phyloP scores from a whole-genome alignment of 2,888 invertebrate genomes.

The Brachyptera risi region DNA sequence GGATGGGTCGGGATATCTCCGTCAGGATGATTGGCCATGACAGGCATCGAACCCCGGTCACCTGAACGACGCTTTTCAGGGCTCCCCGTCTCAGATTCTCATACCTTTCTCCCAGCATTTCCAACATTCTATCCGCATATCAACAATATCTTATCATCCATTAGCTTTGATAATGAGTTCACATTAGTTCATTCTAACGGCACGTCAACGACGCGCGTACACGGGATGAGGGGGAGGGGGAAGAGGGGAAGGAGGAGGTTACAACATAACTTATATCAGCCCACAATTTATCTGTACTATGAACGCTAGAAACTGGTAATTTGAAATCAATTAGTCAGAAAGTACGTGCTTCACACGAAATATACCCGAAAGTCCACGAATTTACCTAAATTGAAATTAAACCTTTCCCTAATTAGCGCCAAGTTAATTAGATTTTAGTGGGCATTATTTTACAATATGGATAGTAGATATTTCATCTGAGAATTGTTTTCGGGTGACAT shows the following conservation, averaged over 20 bases:
- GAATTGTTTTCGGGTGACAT: conserved; percentile 33
- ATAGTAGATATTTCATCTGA: conserved; percentile 27
- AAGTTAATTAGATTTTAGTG: conserved; percentile 22
- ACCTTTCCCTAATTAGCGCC: conserved; percentile 9
- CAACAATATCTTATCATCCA: no score
- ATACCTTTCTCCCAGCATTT: no score
- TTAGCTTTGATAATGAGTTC: no score
- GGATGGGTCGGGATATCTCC: no score
- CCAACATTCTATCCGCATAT: no score
- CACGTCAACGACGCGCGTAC: no score
- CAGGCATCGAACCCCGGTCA: no score
- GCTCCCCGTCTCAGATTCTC: no score
- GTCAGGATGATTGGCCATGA: no score
- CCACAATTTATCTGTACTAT: background rate
- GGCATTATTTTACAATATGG: conserved; percentile 28
- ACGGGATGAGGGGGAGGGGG: background rate
- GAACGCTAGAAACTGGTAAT: background rate
- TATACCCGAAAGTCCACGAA: conserved; percentile 1
- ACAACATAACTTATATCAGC: background rate
- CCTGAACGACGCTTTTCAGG: no score
- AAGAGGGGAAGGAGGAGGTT: background rate
- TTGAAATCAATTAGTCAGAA: conserved; percentile 24
- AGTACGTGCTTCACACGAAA: background rate
- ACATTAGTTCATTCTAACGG: no score
- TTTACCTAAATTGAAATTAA: conserved; percentile 7